Evolutionary conservation across 2,888 invertebrate species (phyloP), one percentile per base, ranked within the genome.

Genomic region (Prostheceraeus crozeri): DNA sequence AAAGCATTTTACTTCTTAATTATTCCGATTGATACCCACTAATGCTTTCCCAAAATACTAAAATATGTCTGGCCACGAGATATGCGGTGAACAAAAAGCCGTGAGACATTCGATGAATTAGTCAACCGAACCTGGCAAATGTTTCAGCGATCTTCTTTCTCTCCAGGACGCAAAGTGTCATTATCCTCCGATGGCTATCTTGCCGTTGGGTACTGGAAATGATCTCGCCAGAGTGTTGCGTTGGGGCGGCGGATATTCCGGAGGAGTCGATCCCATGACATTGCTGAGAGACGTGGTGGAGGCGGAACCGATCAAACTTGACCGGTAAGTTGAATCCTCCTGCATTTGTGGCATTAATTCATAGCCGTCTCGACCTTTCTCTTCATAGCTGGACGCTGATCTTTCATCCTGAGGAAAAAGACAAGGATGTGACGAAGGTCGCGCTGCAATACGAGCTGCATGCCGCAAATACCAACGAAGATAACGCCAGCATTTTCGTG

Each of bases 211-310:
- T 74, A 99, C 96, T 70, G 59, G 98, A 67, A 99, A 99, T 77
- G 98, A 99, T 80, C 81, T 99, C 71, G 96, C 98, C 3, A 83
- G 98, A 64, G 98, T 98, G 21, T 82, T 99, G 57, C 84, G 96
- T 68, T 99, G 98, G 98, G 98, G 98, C 64, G 86, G 96, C 33
- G 98, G 98, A 31, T 98, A 94, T 79, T 90, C 91, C 1, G 98
- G 96, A 58, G 89, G 87, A 65, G 98, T 98, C 77, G 96, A 96
- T 79, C 94, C 96, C n/a, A 80, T 94, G 65, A 89, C 71, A 82
- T 59, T 98, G 67, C 82, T 99, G 68, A 84, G 91, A 68, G 98
- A 99, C 80, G 89, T 99, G 65, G 98, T 96, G 72, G 96, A 98
- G 72, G 98, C 98, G 33, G 98, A 99, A 77, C 94, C 96, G 80